Percentiles rank a stretch among this genome's conserved stretches.
Conservation (phyloP, 2,113 vertebrate genomes). For the Mesoclemmys tuberculata region DNA sequence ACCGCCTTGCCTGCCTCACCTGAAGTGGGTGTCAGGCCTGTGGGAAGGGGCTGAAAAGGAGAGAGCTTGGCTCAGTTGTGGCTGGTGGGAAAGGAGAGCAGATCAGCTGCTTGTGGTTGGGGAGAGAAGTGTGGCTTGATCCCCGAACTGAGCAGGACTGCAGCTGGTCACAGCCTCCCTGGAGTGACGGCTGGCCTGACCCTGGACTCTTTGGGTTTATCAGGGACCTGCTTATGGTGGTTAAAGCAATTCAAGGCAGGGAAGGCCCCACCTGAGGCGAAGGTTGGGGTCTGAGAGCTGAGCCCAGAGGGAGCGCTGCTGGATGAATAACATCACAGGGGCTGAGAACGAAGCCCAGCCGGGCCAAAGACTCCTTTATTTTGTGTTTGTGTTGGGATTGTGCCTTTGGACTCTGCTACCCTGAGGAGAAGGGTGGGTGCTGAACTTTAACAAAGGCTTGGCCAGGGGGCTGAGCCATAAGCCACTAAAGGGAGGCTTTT, state of each 20-base stretch:
- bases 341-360: not conserved
- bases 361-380: not conserved
- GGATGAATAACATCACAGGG: too few relatives aligned
- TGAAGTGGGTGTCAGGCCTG: not conserved
- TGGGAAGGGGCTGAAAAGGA: not conserved
- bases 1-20: not conserved
- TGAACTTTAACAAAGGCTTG: not conserved
- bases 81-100: not conserved
- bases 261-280: not conserved
- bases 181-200: too few relatives aligned
- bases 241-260: not conserved
- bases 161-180: not conserved
- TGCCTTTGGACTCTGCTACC: not conserved
- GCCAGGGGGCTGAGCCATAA: not conserved
- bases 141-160: not conserved
- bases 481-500: not conserved
- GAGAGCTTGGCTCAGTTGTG: not conserved
- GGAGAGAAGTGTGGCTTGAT: not conserved
- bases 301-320: too few relatives aligned
- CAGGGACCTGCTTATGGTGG: not conserved
- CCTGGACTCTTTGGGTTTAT: not conserved
- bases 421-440: not conserved
- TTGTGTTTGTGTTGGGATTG: not conserved
- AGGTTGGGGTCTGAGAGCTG: not conserved
- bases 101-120: not conserved